Evolutionary conservation across 2,113 vertebrate species (phyloP), one percentile per base, ranked within the genome.

Genomic region (Cephalopholis sonnerati): DNA sequence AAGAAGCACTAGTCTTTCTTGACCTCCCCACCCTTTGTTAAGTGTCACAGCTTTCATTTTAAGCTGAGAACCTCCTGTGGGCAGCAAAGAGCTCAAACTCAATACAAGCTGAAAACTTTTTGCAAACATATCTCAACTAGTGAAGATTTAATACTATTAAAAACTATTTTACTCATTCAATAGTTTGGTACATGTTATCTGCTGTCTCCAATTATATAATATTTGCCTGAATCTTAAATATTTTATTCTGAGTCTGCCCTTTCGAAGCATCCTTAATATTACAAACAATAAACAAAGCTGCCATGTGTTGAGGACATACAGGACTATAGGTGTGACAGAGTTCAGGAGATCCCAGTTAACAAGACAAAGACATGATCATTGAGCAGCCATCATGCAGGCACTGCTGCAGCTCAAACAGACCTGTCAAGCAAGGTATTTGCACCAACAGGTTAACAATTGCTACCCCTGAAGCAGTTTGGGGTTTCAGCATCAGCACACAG

Each of bases 11-110:
- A 15, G 39, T 81, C 9, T 39, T 57, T 54, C 64, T 62, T 20
- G 17, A 39, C n/a, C 48, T 55, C n/a, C 48, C 11, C 36, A 17
- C 29, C 25, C 5, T 41, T 58, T 58, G n/a, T 71, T 66, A 67
- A 68, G 22, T 66, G 27, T 66, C 25, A 77, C 8, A 54, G 59
- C 58, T 58, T 75, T 79, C 9, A 63, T 57, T 57, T 65, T 32
- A 48, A 74, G 65, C 24, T 44, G 29, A 63, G 46, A 32, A 55
- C 17, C 65, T 69, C 9, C 36, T 55, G 39, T 62, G 12, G 17
- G 27, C 48, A 48, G 57, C 48, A 15, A 62, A 46, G 32, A 25
- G 24, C 53, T 64, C 9, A 51, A 32, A 27, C 11, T 18, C 5
- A 41, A 59, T 5, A 24, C 36, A 65, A 66, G 24, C 15, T 57